Evolutionary conservation across 2,113 vertebrate genomes (phyloP).

Genomic region (Thunnus maccoyii): DNA sequence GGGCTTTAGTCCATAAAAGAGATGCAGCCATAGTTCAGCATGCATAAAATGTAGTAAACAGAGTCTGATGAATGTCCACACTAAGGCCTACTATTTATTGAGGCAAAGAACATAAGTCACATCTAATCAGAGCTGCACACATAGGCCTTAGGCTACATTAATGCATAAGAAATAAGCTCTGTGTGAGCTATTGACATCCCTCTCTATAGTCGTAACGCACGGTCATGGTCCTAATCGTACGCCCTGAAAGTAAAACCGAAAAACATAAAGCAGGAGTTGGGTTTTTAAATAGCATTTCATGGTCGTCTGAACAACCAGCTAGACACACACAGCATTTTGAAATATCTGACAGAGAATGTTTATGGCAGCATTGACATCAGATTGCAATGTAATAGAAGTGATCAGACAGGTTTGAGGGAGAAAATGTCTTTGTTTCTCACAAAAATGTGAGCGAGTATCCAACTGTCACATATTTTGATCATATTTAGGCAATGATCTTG

Average conservation of each 20-base stretch:
- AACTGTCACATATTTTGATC: not conserved
- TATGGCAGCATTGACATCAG: constrained; percentile 41
- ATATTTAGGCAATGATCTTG: not conserved
- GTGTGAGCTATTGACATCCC: constrained; percentile 65
- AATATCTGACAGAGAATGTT: constrained; percentile 54
- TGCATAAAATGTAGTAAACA: constrained; percentile 74
- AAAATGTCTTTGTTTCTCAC: not conserved
- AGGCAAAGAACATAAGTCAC: constrained; percentile 75
- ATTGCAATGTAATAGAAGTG: constrained; percentile 23
- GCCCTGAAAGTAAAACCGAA: constrained; percentile 59
- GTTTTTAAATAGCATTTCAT: constrained; percentile 74
- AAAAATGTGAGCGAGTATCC: not conserved
- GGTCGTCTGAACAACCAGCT: constrained; percentile 63
- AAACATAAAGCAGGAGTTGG: constrained; percentile 62
- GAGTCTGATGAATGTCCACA: constrained; percentile 72
- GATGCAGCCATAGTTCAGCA: constrained; percentile 65
- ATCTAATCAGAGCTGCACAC: constrained; percentile 71
- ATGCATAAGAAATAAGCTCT: constrained; percentile 70
- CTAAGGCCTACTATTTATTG: constrained; percentile 56
- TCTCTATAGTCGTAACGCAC: constrained; percentile 51
- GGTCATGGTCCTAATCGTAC: constrained; percentile 66
- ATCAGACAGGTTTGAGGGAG: constrained; percentile 24
- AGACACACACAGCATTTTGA: constrained; percentile 53
- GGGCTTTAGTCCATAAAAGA: constrained; percentile 64
- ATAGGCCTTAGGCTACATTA: constrained; percentile 61